Percentiles rank a stretch among this genome's conserved stretches.
Evolutionary conservation across 2,888 invertebrate genomes (phyloP).

Genomic region (Emmelina monodactyla): DNA sequence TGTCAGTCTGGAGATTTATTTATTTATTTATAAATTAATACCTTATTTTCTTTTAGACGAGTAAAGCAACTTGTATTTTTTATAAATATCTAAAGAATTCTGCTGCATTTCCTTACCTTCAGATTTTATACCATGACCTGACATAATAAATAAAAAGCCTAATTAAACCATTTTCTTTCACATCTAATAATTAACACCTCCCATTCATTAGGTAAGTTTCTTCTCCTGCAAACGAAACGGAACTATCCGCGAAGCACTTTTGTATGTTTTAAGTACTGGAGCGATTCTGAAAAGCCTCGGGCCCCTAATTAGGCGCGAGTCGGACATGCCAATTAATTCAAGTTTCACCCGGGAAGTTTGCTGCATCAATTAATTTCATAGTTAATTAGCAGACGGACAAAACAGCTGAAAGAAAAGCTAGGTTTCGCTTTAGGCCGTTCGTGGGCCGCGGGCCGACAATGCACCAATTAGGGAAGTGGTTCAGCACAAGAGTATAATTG

Average conservation of each 20-base stretch:
- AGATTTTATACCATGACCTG: too few relatives aligned
- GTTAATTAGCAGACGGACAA: slow-evolving; percentile 64
- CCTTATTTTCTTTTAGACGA: too few relatives aligned
- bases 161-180: too few relatives aligned
- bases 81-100: too few relatives aligned
- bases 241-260: slow-evolving; percentile 57
- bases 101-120: too few relatives aligned
- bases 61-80: too few relatives aligned
- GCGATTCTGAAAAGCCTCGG: slow-evolving; percentile 61
- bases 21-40: too few relatives aligned
- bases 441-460: slow-evolving; percentile 51
- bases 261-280: slow-evolving; percentile 62
- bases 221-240: too few relatives aligned
- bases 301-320: slow-evolving; percentile 66
- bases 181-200: too few relatives aligned
- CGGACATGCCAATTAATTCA: slow-evolving; percentile 67
- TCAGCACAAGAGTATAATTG: background rate
- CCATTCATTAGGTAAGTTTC: too few relatives aligned
- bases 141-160: too few relatives aligned
- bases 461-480: slow-evolving; percentile 38
- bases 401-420: slow-evolving; percentile 61
- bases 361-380: slow-evolving; percentile 67
- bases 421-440: slow-evolving; percentile 52
- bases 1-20: too few relatives aligned
- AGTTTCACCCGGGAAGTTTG: slow-evolving; percentile 66